phyloP scores from a whole-genome alignment of 1,140 invertebrate species.

The Eumeta japonica region DNA sequence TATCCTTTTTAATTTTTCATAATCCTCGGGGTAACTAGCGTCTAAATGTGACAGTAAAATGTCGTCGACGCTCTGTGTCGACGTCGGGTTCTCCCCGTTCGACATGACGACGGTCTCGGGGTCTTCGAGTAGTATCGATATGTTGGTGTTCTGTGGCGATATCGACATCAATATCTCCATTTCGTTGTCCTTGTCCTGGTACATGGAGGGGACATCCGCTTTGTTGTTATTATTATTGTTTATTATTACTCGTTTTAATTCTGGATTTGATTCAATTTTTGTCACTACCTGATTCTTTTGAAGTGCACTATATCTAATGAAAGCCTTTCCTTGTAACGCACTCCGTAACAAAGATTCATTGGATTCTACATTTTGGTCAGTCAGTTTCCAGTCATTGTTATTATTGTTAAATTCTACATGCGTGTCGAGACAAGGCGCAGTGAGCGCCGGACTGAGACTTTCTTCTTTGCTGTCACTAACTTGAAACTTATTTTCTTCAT shows the following conservation, averaged over 20 bases:
- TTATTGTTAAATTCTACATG: slow-evolving; percentile 67
- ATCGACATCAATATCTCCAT: slow-evolving; percentile 46
- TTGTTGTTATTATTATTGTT: slow-evolving; percentile 54
- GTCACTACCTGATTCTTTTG: slow-evolving; percentile 39
- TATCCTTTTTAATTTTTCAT: slow-evolving; percentile 72
- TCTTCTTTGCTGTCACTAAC: slow-evolving; percentile 65
- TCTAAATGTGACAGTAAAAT: slow-evolving; percentile 71
- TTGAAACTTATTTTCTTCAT: slow-evolving; percentile 69
- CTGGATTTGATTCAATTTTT: slow-evolving; percentile 36
- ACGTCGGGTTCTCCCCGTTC: slow-evolving; percentile 59
- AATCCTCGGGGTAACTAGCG: slow-evolving; percentile 67
- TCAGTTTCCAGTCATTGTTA: slow-evolving; percentile 78
- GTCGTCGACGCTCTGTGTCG: slow-evolving; percentile 69
- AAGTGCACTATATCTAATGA: slow-evolving; percentile 59
- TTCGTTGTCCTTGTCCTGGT: slow-evolving; percentile 41
- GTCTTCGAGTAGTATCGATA: slow-evolving; percentile 50
- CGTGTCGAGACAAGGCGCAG: slow-evolving; percentile 55
- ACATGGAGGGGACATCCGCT: slow-evolving; percentile 54
- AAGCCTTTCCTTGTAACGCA: slow-evolving; percentile 74
- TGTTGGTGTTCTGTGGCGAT: slow-evolving; percentile 51
- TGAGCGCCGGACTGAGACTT: slow-evolving; percentile 43
- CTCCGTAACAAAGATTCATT: slow-evolving; percentile 76
- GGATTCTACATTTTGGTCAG: slow-evolving; percentile 66
- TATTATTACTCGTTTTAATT: slow-evolving; percentile 45
- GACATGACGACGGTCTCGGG: slow-evolving; percentile 39